Evolutionary conservation across 1,140 invertebrate species (phyloP).

Genomic region (Euschistus heros): DNA sequence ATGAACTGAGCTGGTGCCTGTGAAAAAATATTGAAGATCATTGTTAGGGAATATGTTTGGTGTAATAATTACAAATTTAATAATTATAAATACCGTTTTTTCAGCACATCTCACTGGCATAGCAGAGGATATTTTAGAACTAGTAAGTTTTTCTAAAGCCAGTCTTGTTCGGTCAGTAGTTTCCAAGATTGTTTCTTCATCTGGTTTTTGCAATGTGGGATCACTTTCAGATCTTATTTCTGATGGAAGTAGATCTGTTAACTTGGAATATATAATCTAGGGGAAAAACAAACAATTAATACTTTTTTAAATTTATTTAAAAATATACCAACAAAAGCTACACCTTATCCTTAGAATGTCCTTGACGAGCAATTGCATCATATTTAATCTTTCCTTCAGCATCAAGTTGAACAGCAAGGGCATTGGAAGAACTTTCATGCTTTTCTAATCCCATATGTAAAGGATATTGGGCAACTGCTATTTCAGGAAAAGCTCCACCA

Average conservation of each 20-base stretch:
- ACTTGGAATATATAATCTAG: slow-evolving; percentile 91
- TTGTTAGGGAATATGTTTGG: no score
- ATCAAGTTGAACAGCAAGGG: slow-evolving; percentile 87
- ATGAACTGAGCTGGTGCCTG: slow-evolving; percentile 88
- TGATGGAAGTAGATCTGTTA: slow-evolving; percentile 85
- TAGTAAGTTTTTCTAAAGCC: slow-evolving; percentile 77
- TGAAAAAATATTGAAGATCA: slow-evolving; percentile 17
- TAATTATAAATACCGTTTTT: slow-evolving; percentile 45
- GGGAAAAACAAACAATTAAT: slow-evolving; percentile 11
- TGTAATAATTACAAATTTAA: not conserved
- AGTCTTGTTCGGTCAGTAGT: slow-evolving; percentile 73
- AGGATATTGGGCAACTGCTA: slow-evolving; percentile 94
- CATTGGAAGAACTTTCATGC: slow-evolving; percentile 71
- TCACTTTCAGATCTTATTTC: slow-evolving; percentile 88
- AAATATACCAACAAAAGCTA: slow-evolving; percentile 10
- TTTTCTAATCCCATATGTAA: slow-evolving; percentile 70
- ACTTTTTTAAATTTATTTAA: not conserved
- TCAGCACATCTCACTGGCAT: slow-evolving; percentile 87
- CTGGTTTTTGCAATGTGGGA: slow-evolving; percentile 72
- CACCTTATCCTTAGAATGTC: slow-evolving; percentile 91
- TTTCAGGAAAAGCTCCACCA: slow-evolving; percentile 98
- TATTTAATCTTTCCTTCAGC: slow-evolving; percentile 92
- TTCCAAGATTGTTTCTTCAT: slow-evolving; percentile 73
- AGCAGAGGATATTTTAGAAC: slow-evolving; percentile 83
- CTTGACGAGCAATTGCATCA: slow-evolving; percentile 88